A percentile compares a stretch with the other conserved stretches of the same genome.
These are phyloP conservation scores for Notiomystis cincta DNA, from an alignment of 2,113 vertebrate species.

Conservation along the genomic window DNA sequence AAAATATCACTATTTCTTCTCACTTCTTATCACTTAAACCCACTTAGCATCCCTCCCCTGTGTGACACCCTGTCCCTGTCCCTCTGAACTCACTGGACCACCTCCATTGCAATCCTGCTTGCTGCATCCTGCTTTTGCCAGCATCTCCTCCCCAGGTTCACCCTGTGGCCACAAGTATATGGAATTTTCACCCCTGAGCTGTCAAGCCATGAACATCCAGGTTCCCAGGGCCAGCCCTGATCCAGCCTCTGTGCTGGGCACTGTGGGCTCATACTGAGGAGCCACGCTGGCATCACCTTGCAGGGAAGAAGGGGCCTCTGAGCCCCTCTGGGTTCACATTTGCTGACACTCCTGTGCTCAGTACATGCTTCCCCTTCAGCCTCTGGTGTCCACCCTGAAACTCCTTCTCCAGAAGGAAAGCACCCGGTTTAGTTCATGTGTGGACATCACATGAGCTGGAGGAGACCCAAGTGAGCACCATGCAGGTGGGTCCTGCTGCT, in stretches of 20 bases:
- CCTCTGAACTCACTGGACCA: neutral
- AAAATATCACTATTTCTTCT: neutral
- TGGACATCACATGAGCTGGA: neutral
- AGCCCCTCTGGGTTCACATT: rapidly evolving
- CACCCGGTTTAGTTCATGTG: rapidly evolving
- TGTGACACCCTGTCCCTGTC: neutral
- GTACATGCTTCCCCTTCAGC: neutral
- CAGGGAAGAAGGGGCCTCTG: neutral
- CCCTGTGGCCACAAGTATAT: neutral
- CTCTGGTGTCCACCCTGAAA: neutral
- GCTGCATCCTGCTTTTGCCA: neutral
- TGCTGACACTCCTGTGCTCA: neutral
- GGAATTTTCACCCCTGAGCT: neutral
- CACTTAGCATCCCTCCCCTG: neutral
- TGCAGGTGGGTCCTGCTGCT: rapidly evolving
- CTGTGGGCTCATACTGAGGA: neutral
- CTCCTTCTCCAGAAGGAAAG: neutral
- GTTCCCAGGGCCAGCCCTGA: neutral
- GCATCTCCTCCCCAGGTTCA: neutral
- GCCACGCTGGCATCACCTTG: neutral
- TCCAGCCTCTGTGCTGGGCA: neutral
- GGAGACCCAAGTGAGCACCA: neutral
- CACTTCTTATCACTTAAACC: neutral
- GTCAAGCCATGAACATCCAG: rapidly evolving
- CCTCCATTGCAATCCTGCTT: neutral